Evolutionary conservation across 2,113 vertebrate genomes (phyloP).

Genomic region (Syngnathus typhle): DNA sequence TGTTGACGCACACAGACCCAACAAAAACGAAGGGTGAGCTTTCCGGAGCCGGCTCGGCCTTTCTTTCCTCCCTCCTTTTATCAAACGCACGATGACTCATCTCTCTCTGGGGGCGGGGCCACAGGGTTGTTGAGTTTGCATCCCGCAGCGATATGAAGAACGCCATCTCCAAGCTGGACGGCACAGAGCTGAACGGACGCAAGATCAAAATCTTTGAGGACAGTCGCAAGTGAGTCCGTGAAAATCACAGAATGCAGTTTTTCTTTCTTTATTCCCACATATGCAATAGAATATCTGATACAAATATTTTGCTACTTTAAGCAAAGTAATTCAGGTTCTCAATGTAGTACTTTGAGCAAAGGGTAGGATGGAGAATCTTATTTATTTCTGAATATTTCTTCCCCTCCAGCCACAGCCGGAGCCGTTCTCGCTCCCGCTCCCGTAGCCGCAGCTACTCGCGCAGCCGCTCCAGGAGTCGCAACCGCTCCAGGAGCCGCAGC

Average conservation of each 20-base stretch:
- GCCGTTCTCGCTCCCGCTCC: slow-evolving; percentile 68
- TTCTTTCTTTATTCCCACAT: too few species aligned
- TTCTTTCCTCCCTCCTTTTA: too few species aligned
- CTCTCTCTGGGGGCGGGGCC: neutral
- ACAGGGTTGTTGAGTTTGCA: slow-evolving; percentile 88
- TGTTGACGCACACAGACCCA: slow-evolving; percentile 89
- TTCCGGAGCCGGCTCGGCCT: accelerated
- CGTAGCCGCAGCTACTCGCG: slow-evolving; percentile 71
- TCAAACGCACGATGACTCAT: neutral
- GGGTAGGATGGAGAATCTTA: neutral
- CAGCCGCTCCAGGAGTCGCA: slow-evolving; percentile 67
- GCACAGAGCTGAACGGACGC: slow-evolving; percentile 85
- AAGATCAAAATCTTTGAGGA: slow-evolving; percentile 87
- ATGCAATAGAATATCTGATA: too few species aligned
- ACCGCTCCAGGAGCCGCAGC: slow-evolving; percentile 63
- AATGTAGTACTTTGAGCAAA: too few species aligned
- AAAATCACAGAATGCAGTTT: too few species aligned
- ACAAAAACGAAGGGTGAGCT: slow-evolving; percentile 85
- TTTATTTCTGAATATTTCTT: neutral
- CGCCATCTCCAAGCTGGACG: slow-evolving; percentile 84
- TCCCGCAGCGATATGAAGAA: slow-evolving; percentile 90
- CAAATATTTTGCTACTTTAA: too few species aligned
- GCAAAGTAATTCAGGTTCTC: too few species aligned
- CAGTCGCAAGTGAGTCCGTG: slow-evolving; percentile 72
- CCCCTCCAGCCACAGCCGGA: slow-evolving; percentile 58